Conservation (phyloP, 2,113 vertebrate species). For the Cynopterus brachyotis region DNA sequence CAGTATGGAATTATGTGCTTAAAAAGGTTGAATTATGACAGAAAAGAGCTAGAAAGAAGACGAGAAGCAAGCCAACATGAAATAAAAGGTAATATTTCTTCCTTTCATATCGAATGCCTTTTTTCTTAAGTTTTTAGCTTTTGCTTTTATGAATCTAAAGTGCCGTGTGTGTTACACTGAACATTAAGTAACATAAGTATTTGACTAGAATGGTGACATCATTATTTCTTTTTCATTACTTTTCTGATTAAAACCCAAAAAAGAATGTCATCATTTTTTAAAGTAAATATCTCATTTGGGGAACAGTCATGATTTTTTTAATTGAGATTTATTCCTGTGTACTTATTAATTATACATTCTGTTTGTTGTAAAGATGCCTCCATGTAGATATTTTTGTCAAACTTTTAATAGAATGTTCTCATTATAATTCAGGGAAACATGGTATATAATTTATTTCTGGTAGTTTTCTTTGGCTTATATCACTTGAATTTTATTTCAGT, state of each 20-base stretch:
- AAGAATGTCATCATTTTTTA: background rate
- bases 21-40: conserved; percentile 99
- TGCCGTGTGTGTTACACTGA: background rate
- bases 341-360: background rate
- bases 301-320: background rate
- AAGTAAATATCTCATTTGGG: background rate
- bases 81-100: conserved; percentile 91
- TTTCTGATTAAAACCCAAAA: conserved; percentile 3
- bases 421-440: conserved; percentile 16
- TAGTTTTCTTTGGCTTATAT: background rate
- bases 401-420: background rate
- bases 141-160: background rate
- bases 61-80: conserved; percentile 97
- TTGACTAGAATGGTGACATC: background rate
- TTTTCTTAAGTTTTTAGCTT: background rate
- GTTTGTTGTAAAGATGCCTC: background rate
- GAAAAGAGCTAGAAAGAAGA: conserved; percentile 97
- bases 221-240: background rate
- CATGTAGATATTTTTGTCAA: conserved; percentile 6
- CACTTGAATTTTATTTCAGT: conserved; percentile 25
- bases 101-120: background rate
- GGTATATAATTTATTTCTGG: background rate
- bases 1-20: conserved; percentile 99
- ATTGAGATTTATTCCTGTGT: background rate
- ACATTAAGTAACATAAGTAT: background rate